Evolutionary conservation across 2,888 invertebrate species (phyloP), one percentile per base, ranked within the genome.

Genomic region (Microctonus aethiopoides): DNA sequence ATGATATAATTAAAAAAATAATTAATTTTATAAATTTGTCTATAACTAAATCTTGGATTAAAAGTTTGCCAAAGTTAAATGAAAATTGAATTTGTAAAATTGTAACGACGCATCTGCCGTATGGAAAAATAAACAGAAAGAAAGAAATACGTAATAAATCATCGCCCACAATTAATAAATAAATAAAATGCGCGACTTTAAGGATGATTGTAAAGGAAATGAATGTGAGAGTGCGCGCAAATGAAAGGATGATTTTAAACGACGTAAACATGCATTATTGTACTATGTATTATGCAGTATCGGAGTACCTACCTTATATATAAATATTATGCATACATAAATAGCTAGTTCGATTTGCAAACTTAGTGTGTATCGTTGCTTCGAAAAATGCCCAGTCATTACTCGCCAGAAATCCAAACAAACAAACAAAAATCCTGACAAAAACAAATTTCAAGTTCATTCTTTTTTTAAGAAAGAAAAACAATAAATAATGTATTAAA

Each of bases 351-450:
- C 81, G 82, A 83, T 84, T 84, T 83, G 82, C 84, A 84, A 80
- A 85, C 79, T 83, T 85, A 86, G 84, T 85, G 83, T 84, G 82
- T 84, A 85, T 79, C 78, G 82, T 84, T 84, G 85, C 85, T 86
- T 85, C 80, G 79, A 82, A 60, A 74, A 84, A 84, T 83, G 82
- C 84, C 84, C 83, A 82, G 81, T 84, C 84, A 85, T 86, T 84
- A 85, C 80, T 84, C 83, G 84, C 84, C 83, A 84, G 82, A 81
- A 83, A 76, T 72, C 72, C 72, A 72, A 73, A 76, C 66, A 69
- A 36, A 70, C 22, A 41, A 68, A 46, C 32, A 26, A 71, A 71
- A 77, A 81, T 77, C 79, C 75, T 61, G 73, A 72, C 56, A 76
- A 83, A 73, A 83, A 85, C 77, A 80, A 75, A 83, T 84, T 85